phyloP scores from a whole-genome alignment of 2,888 invertebrate species.

The Notodonta ziczac region DNA sequence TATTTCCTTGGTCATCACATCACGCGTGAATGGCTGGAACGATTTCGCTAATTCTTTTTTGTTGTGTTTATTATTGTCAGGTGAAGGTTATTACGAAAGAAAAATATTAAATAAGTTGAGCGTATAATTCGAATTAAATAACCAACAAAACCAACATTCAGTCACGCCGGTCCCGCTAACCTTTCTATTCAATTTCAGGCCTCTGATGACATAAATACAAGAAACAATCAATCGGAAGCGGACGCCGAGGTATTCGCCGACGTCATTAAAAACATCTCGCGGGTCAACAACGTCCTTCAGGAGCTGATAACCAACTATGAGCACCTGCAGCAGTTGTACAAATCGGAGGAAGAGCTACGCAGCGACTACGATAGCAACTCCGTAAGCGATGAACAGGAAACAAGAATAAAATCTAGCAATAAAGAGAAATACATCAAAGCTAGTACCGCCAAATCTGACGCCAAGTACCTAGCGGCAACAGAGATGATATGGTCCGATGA shows the following conservation, averaged over 20 bases:
- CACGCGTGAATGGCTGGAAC: too few species aligned
- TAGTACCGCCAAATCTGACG: constrained; percentile 5
- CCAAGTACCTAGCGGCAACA: constrained; percentile 34
- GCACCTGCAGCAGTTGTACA: constrained; percentile 53
- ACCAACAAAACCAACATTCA: too few species aligned
- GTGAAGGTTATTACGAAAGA: too few species aligned
- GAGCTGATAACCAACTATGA: constrained; percentile 63
- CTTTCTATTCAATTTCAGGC: constrained; percentile 22
- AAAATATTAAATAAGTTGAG: too few species aligned
- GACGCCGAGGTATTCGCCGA: constrained; percentile 47
- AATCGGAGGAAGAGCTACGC: constrained; percentile 41
- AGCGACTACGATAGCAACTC: constrained; percentile 21
- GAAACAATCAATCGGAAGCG: constrained; percentile 4
- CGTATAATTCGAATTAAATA: too few species aligned
- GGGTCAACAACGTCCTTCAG: constrained; percentile 59
- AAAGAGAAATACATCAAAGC: background rate
- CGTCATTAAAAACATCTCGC: constrained; percentile 63
- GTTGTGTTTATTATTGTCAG: too few species aligned
- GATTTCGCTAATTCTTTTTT: too few species aligned
- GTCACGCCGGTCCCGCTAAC: too few species aligned
- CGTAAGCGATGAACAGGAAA: constrained; percentile 17
- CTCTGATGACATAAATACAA: constrained; percentile 13
- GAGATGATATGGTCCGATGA: constrained; percentile 42
- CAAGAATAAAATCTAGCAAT: constrained; percentile 4
- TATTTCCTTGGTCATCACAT: too few species aligned